Conservation (phyloP, 1,140 invertebrate species). For the Zaprionus gabonicus region DNA sequence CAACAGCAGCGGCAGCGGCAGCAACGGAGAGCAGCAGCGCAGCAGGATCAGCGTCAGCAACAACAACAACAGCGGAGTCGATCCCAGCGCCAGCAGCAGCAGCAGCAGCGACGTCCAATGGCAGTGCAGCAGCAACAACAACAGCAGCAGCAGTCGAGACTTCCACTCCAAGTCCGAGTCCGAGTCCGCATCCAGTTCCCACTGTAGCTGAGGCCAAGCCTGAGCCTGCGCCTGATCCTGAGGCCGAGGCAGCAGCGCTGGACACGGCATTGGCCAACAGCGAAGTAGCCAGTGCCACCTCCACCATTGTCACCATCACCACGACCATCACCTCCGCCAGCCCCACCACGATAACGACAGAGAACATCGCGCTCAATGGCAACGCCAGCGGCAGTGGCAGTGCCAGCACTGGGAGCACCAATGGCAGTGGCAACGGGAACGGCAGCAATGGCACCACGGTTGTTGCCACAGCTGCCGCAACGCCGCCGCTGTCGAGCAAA, state of each 20-base stretch:
- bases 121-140: slow-evolving; percentile 16
- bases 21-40: slow-evolving; percentile 1
- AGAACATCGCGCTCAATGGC: slow-evolving; percentile 7
- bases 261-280: neutral
- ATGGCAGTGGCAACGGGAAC: slow-evolving; percentile 10
- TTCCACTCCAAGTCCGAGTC: neutral
- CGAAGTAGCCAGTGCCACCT: neutral
- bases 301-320: slow-evolving; percentile 2
- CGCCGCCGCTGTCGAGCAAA: slow-evolving; percentile 5
- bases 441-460: slow-evolving; percentile 8
- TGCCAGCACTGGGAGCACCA: slow-evolving; percentile 11
- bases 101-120: slow-evolving; percentile 17
- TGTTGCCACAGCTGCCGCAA: neutral
- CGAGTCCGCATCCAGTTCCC: neutral
- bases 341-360: neutral
- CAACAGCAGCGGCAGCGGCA: slow-evolving; percentile 20
- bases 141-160: slow-evolving; percentile 3
- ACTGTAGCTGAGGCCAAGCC: neutral
- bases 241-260: neutral
- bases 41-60: slow-evolving; percentile 10
- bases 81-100: neutral
- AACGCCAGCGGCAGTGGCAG: slow-evolving; percentile 10
- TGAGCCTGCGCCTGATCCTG: neutral
- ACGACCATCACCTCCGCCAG: neutral
- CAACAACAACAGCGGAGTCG: slow-evolving; percentile 4